A percentile compares a stretch with the other conserved stretches of the same genome.
Evolutionary conservation across 2,888 invertebrate genomes (phyloP).

Genomic region (Perdita meconis): DNA sequence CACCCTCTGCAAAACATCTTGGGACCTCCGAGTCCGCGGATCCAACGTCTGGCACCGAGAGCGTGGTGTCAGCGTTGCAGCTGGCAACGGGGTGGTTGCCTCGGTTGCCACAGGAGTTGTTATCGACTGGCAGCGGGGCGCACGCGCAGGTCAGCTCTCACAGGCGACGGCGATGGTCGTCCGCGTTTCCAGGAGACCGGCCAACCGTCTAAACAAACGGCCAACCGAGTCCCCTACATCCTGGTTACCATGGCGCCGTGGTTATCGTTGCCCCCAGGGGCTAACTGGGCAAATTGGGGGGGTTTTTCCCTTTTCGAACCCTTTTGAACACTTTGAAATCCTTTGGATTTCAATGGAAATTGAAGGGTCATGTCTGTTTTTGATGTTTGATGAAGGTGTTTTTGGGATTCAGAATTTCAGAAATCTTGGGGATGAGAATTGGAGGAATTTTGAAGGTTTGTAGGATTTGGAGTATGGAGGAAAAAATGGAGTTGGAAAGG

Average conservation of each 20-base stretch:
- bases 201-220: conserved; percentile 56
- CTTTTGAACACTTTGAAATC: too few relatives aligned
- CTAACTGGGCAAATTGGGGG: too few relatives aligned
- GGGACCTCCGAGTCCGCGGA: not conserved
- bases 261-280: not conserved
- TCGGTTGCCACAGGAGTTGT: conserved; percentile 62
- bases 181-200: conserved; percentile 58
- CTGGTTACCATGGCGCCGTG: conserved; percentile 20
- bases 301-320: too few relatives aligned
- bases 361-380: too few relatives aligned
- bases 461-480: too few relatives aligned
- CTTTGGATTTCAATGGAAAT: too few relatives aligned
- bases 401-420: too few relatives aligned
- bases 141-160: conserved; percentile 59
- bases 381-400: too few relatives aligned
- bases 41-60: conserved; percentile 34
- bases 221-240: conserved; percentile 13
- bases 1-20: not conserved
- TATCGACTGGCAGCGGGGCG: conserved; percentile 66
- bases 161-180: conserved; percentile 27
- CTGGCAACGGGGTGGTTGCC: conserved; percentile 58
- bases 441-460: too few relatives aligned
- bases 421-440: too few relatives aligned
- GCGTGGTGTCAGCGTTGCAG: conserved; percentile 63
- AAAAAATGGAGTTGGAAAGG: too few relatives aligned